phyloP scores from a whole-genome alignment of 2,888 invertebrate species.

The Lasioglossum calceatum region DNA sequence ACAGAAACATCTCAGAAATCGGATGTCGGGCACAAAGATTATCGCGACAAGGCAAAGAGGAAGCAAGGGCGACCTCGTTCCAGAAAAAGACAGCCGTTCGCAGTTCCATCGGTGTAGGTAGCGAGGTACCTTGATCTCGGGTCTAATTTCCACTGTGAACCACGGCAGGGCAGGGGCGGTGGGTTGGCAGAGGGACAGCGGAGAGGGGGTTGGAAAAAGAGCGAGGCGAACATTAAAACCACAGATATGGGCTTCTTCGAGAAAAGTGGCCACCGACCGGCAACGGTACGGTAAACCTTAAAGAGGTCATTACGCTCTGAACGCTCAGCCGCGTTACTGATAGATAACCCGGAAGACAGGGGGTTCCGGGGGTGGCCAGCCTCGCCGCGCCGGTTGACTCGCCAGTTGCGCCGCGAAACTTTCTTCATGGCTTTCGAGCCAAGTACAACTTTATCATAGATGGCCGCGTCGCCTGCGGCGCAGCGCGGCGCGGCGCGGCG shows the following conservation, averaged over 20 bases:
- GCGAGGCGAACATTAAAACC: conserved; percentile 45
- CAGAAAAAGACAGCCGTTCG: conserved; percentile 33
- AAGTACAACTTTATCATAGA: conserved; percentile 68
- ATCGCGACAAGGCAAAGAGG: conserved; percentile 27
- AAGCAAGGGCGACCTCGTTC: conserved; percentile 50
- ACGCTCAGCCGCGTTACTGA: conserved; percentile 40
- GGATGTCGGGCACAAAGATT: conserved; percentile 55
- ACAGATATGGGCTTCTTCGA: conserved; percentile 60
- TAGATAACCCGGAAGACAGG: conserved; percentile 34
- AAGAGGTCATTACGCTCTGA: conserved; percentile 56
- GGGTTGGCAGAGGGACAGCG: neutral
- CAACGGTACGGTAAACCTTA: conserved; percentile 42
- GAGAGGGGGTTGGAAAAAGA: neutral
- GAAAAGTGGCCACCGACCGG: conserved; percentile 53
- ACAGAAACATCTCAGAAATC: conserved; percentile 55
- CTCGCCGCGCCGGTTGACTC: conserved; percentile 44
- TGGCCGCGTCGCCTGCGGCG: conserved; percentile 26
- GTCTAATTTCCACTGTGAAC: conserved; percentile 23
- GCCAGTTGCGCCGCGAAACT: conserved; percentile 56
- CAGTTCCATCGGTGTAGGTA: conserved; percentile 20
- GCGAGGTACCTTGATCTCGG: conserved; percentile 25
- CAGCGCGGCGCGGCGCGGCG: neutral
- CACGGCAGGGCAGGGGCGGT: neutral
- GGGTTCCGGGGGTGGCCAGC: neutral
- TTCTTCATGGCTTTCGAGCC: conserved; percentile 63